Evolutionary conservation across 2,797 vertebrate species (phyloP), one percentile per base, ranked within the genome.

Genomic region (Gymnocypris eckloni): DNA sequence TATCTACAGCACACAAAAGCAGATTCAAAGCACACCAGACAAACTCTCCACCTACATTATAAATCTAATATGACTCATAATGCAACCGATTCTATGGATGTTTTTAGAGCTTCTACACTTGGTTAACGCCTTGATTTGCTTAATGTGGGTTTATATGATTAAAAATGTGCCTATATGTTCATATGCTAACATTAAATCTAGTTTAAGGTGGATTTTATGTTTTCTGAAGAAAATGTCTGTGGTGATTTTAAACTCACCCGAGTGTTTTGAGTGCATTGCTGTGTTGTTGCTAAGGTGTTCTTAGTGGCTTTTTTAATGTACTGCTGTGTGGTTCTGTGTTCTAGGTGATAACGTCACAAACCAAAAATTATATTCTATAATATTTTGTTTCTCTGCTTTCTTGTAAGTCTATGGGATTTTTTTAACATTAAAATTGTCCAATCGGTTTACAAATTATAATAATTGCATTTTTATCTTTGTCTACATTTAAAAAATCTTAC

Each of bases 1-100:
- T 86, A 87, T 87, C 86, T 86, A 90, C 81, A 86, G 67, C 50
- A 85, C 83, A 84, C 79, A 86, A 70, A 84, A 72, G 54, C 70
- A 75, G 86, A 84, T 70, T 80, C 81, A 80, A 41, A 75, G 81
- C 83, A 80, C 61, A 69, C 64, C 78, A 81, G 64, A 84, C 78
- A 81, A 79, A 59, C 22, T 72, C 41, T 79, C 22, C 28, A 37
- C n/a, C 41, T 81, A 66, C 25, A 52, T 39, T 78, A 56, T 71
- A 64, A 81, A 73, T 83, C 50, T 48, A 43, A 71, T 85, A 64
- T 72, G 52, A 78, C 64, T 39, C 67, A 85, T 72, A 59, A 79
- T 85, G 66, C 20, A 79, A 79, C n/a, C 45, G 28, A 76, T 28
- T 69, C 45, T 78, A 25, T 10, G 20, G 25, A 84, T 52, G 28